phyloP scores from a whole-genome alignment of 1,140 invertebrate species.

The Mesaphorura yosii region DNA sequence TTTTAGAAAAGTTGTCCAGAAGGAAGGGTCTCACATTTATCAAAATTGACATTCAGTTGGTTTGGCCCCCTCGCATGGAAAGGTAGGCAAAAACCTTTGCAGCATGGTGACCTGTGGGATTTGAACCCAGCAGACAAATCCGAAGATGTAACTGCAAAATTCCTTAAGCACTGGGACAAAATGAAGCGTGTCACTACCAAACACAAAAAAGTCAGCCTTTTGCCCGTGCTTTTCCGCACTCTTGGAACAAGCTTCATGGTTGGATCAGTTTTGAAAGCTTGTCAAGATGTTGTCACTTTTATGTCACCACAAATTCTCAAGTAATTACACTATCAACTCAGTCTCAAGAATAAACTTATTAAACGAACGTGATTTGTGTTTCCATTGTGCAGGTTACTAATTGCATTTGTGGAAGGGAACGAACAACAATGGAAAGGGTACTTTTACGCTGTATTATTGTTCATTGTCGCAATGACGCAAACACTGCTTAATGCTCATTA shows the following conservation, averaged over 20 bases:
- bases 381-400: not conserved
- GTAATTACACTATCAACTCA: conserved; percentile 25
- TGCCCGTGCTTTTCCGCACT: conserved; percentile 32
- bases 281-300: conserved; percentile 44
- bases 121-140: conserved; percentile 74
- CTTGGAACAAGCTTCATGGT: not conserved
- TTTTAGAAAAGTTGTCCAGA: conserved; percentile 53
- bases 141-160: too few species aligned
- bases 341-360: not conserved
- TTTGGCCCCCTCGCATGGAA: conserved; percentile 70
- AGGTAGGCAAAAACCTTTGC: conserved; percentile 71
- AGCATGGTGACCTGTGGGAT: conserved; percentile 73
- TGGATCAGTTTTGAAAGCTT: not conserved
- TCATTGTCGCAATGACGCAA: conserved; percentile 71
- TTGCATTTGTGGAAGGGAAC: not conserved
- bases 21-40: conserved; percentile 68
- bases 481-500: conserved; percentile 77
- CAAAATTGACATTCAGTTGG: conserved; percentile 79
- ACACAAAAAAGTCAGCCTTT: conserved; percentile 35
- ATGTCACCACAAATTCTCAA: conserved; percentile 42
- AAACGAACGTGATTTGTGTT: not conserved
- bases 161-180: too few species aligned
- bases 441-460: conserved; percentile 62
- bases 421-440: conserved; percentile 67
- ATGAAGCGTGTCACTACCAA: too few species aligned